Evolutionary conservation across 2,888 invertebrate species (phyloP).

Genomic region (Lasioglossum oenotherae): DNA sequence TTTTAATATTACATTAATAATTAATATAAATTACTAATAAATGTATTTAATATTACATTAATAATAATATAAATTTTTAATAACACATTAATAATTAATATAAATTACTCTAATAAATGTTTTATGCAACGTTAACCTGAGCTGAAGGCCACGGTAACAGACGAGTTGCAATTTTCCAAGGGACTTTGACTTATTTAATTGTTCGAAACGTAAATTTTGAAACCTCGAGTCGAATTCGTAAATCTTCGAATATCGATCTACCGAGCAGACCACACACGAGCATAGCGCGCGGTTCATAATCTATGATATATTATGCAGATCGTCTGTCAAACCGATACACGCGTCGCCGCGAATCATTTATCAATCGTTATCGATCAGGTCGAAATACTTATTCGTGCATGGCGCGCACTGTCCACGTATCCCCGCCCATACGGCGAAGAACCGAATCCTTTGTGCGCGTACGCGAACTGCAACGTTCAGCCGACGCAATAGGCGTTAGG

Average conservation of each 20-base stretch:
- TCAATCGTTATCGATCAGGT: constrained; percentile 58
- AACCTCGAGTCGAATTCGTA: constrained; percentile 7
- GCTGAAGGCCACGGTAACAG: too few species aligned
- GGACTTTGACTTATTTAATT: too few species aligned
- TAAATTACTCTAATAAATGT: too few species aligned
- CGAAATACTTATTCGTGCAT: constrained; percentile 42
- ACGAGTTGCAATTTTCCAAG: too few species aligned
- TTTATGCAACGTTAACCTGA: too few species aligned
- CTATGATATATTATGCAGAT: constrained; percentile 53
- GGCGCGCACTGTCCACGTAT: constrained; percentile 22
- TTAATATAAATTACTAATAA: too few species aligned
- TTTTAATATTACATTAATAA: too few species aligned
- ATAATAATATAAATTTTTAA: too few species aligned
- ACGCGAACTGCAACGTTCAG: background rate
- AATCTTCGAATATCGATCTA: constrained; percentile 24
- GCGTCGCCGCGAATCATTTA: constrained; percentile 56
- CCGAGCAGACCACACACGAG: constrained; percentile 38
- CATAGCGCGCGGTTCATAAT: constrained; percentile 18
- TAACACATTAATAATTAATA: too few species aligned
- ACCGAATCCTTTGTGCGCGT: constrained; percentile 34
- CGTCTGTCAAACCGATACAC: constrained; percentile 48
- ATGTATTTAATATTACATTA: too few species aligned
- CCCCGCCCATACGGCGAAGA: constrained; percentile 30
- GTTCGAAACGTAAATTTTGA: too few species aligned
- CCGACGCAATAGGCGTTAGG: background rate